Base-by-base conservation (phyloP, 2,797 vertebrate genomes). In the Tangara arthus region DNA sequence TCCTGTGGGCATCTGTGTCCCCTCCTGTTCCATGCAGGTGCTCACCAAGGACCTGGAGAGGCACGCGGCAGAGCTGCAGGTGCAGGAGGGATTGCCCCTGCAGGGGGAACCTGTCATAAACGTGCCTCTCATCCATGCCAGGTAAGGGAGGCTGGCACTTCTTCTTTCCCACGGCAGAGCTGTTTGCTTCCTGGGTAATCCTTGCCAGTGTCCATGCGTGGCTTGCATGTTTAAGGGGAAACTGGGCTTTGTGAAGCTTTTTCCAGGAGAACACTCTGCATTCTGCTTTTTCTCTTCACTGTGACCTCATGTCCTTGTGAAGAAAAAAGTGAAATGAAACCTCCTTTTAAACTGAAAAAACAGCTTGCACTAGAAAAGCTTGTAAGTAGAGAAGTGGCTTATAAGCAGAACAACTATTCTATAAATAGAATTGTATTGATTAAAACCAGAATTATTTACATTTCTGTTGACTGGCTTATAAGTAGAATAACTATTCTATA, bases 11-110 rank as follows among this genome's bases (percentile, higher is more conserved):
- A 3, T 65, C 39, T n/a, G 18, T 71, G 32, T 37, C 53, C 32
- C 23, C 19, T 69, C 73, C 77, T 96, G 44, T 90, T 34, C 30
- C 90, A 18, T 27, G 7, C 82, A 99, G 99, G 99, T 99, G 65
- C 96, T 99, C 95, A 99, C 99, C 19, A 96, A 98, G 94, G 99
- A 99, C 97, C 98, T 99, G 21, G 99, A 99, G 97, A 98, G 97
- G 72, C 98, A 99, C 50, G 99, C 98, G 57, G 98, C 98, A 49
- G 98, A 99, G 96, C 97, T 99, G 75, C 98, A 99, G 93, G 98
- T 96, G 52, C 97, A 98, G 81, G 99, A 99, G 59, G 99, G 98
- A 44, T 95, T 99, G 47, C 97, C 98, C 3, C 95, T 94, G 80
- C 96, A 97, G 9, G 96, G 98, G 41, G 96, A 98, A 3, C 98